phyloP scores from a whole-genome alignment of 2,113 vertebrate species.

The Python bivittatus region DNA sequence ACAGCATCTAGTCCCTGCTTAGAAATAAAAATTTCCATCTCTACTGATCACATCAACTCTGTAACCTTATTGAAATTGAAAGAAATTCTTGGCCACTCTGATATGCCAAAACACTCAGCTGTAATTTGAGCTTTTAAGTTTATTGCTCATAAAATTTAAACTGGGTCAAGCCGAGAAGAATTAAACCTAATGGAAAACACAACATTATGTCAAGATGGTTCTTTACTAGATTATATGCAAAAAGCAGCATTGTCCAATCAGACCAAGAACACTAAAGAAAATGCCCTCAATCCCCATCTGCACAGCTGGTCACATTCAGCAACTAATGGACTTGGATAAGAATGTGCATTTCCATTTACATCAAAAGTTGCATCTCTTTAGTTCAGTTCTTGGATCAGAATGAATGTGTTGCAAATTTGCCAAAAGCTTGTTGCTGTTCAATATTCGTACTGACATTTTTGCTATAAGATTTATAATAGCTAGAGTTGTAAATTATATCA shows the following conservation, averaged over 20 bases:
- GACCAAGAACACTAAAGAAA: not conserved
- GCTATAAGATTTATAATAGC: not conserved
- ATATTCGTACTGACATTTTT: not conserved
- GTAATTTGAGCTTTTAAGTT: constrained; percentile 39
- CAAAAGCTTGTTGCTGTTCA: not conserved
- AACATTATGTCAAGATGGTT: constrained; percentile 34
- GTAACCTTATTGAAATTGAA: constrained; percentile 32
- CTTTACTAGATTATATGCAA: constrained; percentile 4
- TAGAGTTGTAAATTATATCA: not conserved
- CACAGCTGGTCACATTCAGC: not conserved
- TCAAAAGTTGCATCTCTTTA: not conserved
- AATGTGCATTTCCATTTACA: not conserved
- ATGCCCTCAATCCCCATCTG: not conserved
- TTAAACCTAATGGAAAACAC: constrained; percentile 52
- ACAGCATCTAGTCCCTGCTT: constrained; percentile 25
- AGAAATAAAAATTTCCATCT: constrained; percentile 18
- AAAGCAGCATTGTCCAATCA: not conserved
- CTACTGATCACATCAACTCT: constrained; percentile 22
- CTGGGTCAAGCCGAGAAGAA: constrained; percentile 34
- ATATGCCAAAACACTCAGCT: constrained; percentile 34
- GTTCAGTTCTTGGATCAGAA: not conserved
- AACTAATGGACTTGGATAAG: not conserved
- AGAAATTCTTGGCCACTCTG: constrained; percentile 15
- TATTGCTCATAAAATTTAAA: constrained; percentile 57
- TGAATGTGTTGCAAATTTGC: not conserved